Conservation (phyloP, 2,113 vertebrate species). For the Stomatorhinus ivindoensis region DNA sequence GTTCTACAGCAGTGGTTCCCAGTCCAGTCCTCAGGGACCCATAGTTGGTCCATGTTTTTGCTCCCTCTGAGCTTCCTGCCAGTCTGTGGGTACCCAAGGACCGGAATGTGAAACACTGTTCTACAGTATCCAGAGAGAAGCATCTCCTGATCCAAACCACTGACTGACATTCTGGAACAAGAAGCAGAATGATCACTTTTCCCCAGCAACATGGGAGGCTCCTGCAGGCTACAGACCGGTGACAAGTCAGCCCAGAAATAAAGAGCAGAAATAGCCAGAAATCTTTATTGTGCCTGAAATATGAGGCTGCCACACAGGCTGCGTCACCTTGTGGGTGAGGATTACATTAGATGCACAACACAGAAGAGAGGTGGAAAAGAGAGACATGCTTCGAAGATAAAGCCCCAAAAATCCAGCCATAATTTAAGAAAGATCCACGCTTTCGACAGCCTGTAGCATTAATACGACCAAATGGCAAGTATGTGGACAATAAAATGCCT, state of each 20-base stretch:
- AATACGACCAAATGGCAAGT: background rate
- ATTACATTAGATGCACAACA: background rate
- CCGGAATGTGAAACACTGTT: background rate
- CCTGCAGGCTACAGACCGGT: background rate
- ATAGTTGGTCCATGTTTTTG: background rate
- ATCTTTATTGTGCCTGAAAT: background rate
- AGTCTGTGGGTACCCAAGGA: background rate
- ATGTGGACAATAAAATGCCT: slow-evolving; percentile 40
- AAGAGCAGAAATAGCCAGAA: background rate
- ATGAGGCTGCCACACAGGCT: background rate
- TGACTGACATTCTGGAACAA: slow-evolving; percentile 29
- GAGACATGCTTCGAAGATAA: background rate
- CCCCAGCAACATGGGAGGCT: background rate
- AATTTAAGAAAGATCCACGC: background rate
- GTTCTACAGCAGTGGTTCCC: background rate
- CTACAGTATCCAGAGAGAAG: background rate
- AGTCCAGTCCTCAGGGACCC: background rate
- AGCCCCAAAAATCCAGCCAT: background rate
- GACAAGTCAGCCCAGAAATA: background rate
- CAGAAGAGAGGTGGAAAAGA: background rate
- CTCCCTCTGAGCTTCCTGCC: background rate
- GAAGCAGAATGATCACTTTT: background rate
- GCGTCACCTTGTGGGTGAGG: background rate
- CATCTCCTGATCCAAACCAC: slow-evolving; percentile 33
- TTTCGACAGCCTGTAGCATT: background rate